Conservation (phyloP, 1,140 invertebrate genomes). For the silkworm (Bombyx mori) region ASM3026992v2 NC_085133.1:2085001-2085500, state of each 20-base stretch:
- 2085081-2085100: slow-evolving; percentile 46
- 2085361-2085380: slow-evolving; percentile 56
- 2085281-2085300: slow-evolving; percentile 42
- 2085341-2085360: slow-evolving; percentile 60
- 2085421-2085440: slow-evolving; percentile 4
- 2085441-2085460: not conserved
- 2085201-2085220: slow-evolving; percentile 41
- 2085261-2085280: slow-evolving; percentile 46
- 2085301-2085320: slow-evolving; percentile 65
- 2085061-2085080: slow-evolving; percentile 54
- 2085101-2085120: slow-evolving; percentile 44
- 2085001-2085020: slow-evolving; percentile 62
- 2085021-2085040: slow-evolving; percentile 54
- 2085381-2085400: slow-evolving; percentile 39
- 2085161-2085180: slow-evolving; percentile 54
- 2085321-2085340: slow-evolving; percentile 70
- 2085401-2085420: slow-evolving; percentile 23
- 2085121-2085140: slow-evolving; percentile 54
- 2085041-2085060: slow-evolving; percentile 53
- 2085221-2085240: slow-evolving; percentile 43
- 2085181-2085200: slow-evolving; percentile 43
- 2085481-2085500: slow-evolving; percentile 16
- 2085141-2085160: slow-evolving; percentile 55
- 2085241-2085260: slow-evolving; percentile 54
- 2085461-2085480: not conserved